A percentile compares a stretch with the other conserved stretches of the same genome.
Conservation (phyloP, 2,113 vertebrate genomes). For the Cathartes aura region DNA sequence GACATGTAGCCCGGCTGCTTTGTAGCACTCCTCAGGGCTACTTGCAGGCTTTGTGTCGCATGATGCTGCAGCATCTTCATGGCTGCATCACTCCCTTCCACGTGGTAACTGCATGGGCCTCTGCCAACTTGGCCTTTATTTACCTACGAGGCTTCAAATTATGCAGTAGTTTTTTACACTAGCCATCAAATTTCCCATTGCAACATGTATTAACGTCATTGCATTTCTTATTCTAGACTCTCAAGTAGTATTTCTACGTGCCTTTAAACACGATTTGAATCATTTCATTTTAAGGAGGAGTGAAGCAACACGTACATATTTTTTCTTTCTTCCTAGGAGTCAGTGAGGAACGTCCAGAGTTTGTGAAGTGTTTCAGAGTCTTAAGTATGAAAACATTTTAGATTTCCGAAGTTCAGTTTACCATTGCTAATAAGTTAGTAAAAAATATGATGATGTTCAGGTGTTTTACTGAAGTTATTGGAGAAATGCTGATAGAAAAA, state of each 20-base stretch:
- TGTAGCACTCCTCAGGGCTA: not conserved
- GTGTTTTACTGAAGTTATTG: not conserved
- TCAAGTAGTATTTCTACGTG: not conserved
- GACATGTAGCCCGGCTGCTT: not conserved
- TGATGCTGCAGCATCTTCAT: not conserved
- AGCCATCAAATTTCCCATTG: not conserved
- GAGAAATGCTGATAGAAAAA: not conserved
- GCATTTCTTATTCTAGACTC: not conserved
- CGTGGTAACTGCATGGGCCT: not conserved
- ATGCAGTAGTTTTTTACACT: not conserved
- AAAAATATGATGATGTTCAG: not conserved
- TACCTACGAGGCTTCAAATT: not conserved
- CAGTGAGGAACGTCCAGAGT: not conserved
- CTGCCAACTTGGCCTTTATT: not conserved
- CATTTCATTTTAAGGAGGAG: not conserved
- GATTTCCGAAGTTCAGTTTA: not conserved
- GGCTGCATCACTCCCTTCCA: not conserved
- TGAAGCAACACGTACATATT: not conserved
- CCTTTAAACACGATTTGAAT: not conserved
- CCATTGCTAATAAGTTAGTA: not conserved
- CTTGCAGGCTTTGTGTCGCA: not conserved
- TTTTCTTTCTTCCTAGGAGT: not conserved
- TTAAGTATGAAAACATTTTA: not conserved
- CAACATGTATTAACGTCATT: not conserved
- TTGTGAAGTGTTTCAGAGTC: not conserved